phyloP scores from a whole-genome alignment of 2,797 vertebrate species.

The Fratercula arctica region DNA sequence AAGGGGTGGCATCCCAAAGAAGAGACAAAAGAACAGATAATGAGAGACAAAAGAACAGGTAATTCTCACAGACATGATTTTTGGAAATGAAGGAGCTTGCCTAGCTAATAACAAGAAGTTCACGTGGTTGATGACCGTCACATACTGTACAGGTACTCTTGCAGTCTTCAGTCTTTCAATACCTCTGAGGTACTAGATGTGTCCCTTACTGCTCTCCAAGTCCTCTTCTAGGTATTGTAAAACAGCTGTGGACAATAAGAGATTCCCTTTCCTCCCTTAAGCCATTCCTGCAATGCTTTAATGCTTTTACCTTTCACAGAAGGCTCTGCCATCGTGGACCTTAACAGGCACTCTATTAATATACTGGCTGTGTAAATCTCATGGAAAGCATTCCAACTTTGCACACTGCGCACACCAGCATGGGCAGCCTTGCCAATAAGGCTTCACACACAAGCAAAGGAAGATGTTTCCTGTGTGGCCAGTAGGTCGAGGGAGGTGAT shows the following conservation, averaged over 20 bases:
- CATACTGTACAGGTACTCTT: background rate
- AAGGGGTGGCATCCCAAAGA: background rate
- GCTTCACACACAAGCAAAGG: background rate
- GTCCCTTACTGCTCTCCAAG: background rate
- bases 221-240: background rate
- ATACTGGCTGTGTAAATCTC: background rate
- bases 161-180: background rate
- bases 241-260: background rate
- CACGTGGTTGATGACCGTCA: background rate
- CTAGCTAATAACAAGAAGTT: background rate
- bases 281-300: background rate
- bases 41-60: background rate
- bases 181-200: background rate
- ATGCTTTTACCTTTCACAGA: background rate
- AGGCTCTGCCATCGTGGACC: background rate
- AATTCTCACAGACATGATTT: background rate
- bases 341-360: background rate
- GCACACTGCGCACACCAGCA: background rate
- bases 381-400: background rate
- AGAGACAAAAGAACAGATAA: background rate
- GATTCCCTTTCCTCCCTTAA: background rate
- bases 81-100: background rate
- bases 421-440: background rate
- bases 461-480: background rate
- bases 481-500: too few relatives aligned